These are phyloP conservation scores for Condylura cristata DNA, from an alignment of 2,113 vertebrate species.

Conservation along the genomic window DNA sequence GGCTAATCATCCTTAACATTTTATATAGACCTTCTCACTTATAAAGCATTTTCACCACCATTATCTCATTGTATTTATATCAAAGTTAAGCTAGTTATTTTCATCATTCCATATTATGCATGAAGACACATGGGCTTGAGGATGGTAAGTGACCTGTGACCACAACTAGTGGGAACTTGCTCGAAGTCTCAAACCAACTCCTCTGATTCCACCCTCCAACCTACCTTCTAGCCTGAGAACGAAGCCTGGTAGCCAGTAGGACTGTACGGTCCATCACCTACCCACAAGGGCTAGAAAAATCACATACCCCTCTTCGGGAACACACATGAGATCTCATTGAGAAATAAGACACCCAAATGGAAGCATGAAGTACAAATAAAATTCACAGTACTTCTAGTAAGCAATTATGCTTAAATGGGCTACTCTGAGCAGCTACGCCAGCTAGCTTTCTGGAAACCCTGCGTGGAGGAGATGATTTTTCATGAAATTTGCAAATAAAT, in stretches of 20 bases:
- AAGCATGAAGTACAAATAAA: background rate
- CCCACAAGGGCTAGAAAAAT: background rate
- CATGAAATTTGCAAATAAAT: conserved; percentile 4
- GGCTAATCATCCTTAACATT: background rate
- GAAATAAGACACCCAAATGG: background rate
- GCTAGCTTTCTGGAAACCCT: background rate
- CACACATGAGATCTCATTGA: background rate
- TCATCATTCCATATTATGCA: background rate
- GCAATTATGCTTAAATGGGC: background rate
- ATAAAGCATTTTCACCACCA: background rate
- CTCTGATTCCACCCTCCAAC: background rate
- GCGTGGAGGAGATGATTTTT: background rate
- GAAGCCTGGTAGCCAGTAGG: background rate
- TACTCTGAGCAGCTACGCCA: background rate
- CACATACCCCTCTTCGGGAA: background rate
- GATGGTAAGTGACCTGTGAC: background rate
- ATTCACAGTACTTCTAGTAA: background rate
- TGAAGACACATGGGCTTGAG: background rate
- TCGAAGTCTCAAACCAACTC: background rate
- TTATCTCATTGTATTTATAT: background rate
- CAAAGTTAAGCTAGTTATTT: background rate
- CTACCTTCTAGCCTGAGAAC: background rate
- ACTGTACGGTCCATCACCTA: background rate
- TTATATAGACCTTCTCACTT: background rate
- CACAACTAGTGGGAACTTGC: background rate